Base-by-base conservation (phyloP, 2,888 invertebrate species). In the Kryphioiulus occultus region DNA sequence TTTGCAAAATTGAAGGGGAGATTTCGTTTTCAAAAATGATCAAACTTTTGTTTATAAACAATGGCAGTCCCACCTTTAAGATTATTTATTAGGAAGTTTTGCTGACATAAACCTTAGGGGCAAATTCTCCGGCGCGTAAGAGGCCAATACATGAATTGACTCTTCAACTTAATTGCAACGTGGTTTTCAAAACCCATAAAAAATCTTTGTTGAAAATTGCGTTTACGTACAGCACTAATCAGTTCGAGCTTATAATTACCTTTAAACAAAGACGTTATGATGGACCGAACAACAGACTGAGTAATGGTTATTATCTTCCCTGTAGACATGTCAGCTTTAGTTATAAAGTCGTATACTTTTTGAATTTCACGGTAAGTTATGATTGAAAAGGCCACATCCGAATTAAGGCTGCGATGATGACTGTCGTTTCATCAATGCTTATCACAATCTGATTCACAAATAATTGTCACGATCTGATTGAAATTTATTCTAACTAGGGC, bases 191-290 rank as follows among this genome's bases (percentile, higher is more conserved):
- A 59, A 59, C n/a, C 59, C 59, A 59, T 59, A 59, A 59, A 59
- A 59, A 59, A 59, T n/a, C 22, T 47, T 59, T 22, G n/a, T 59
- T 59, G 59, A 4, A 59, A 59, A 59, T 59, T 59, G 59, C n/a
- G 59, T 59, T 59, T 59, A 59, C 59, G n/a, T 59, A 59, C 22
- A n/a, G n/a, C n/a, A n/a, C n/a, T 59, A 59, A 59, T 59, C 59
- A 22, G 7, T 59, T n/a, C 59, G 59, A 59, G 59, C 59, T 59
- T 17, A 59, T 59, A 59, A 59, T 59, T 59, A 59, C 22, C 59
- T 59, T 59, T 59, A 59, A 59, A 59, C 59, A 59, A 59, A 59
- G 59, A 59, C 59, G 22, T 59, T 59, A 22, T 17, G 4, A 59
- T 59, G n/a, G 5, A 59, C n/a, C 10, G 59, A 59, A 59, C 59